These are phyloP conservation scores for Macaca mulatta DNA, from an alignment of 2,113 vertebrate species.

Conservation along the genomic window DNA sequence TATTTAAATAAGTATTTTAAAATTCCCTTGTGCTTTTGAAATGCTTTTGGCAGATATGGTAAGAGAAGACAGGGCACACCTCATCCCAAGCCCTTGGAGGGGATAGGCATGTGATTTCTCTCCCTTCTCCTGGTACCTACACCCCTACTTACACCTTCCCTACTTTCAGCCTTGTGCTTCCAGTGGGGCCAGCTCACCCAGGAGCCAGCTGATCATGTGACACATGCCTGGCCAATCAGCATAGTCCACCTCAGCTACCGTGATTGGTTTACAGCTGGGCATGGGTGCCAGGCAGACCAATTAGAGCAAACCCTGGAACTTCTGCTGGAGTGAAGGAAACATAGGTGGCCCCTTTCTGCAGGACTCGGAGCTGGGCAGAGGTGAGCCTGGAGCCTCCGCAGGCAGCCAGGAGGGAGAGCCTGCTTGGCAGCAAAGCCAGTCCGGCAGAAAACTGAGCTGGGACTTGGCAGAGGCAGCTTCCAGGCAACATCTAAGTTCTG, in stretches of 20 bases:
- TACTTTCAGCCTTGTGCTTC: not conserved
- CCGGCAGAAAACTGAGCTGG: not conserved
- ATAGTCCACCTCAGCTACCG: not conserved
- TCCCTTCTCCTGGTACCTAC: not conserved
- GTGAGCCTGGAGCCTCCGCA: too few relatives aligned
- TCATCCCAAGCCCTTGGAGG: not conserved
- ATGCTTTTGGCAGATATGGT: not conserved
- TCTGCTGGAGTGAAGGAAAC: rapidly evolving
- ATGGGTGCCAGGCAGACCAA: not conserved
- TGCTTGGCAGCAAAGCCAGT: not conserved
- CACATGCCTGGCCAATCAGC: not conserved
- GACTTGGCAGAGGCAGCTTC: not conserved
- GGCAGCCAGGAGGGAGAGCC: not conserved
- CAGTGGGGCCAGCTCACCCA: too few relatives aligned
- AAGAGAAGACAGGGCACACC: not conserved
- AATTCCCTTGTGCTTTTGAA: not conserved
- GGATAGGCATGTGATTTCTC: rapidly evolving
- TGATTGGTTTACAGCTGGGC: not conserved
- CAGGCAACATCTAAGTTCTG: not conserved
- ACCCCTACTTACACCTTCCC: too few relatives aligned
- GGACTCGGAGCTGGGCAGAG: not conserved
- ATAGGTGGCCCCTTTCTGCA: not conserved
- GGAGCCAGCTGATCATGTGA: not conserved
- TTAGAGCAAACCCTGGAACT: not conserved
- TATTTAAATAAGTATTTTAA: too few relatives aligned